Percentiles rank a stretch among this genome's conserved stretches.
Conservation (phyloP, 1,140 invertebrate species). For the Pseudobourletiella spinata region DNA sequence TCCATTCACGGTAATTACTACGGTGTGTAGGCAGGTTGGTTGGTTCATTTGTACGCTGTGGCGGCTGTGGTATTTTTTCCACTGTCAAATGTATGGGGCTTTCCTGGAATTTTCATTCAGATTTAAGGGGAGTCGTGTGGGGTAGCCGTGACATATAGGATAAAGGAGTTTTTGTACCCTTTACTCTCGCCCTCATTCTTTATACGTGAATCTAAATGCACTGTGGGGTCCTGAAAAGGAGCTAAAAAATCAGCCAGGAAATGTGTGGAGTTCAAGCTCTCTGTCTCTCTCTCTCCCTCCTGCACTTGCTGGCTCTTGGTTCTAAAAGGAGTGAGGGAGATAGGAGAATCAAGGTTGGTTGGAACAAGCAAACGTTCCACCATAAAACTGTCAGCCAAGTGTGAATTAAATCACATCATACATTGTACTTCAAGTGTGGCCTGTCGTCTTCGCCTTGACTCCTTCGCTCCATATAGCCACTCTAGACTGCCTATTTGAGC, state of each 20-base stretch:
- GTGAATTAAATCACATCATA: conserved; percentile 32
- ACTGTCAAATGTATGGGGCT: too few relatives aligned
- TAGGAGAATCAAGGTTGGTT: background rate
- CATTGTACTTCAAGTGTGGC: conserved; percentile 17
- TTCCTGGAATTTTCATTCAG: conserved; percentile 19
- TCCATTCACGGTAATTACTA: too few relatives aligned
- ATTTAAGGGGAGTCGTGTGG: conserved; percentile 14
- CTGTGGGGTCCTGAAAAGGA: conserved; percentile 21
- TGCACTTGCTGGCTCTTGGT: too few relatives aligned
- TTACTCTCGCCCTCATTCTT: background rate
- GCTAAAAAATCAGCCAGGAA: conserved; percentile 13
- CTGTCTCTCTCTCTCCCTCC: background rate
- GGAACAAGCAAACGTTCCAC: conserved; percentile 1
- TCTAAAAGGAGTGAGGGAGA: too few relatives aligned
- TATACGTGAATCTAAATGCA: too few relatives aligned
- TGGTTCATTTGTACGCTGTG: too few relatives aligned
- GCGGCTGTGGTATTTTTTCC: too few relatives aligned
- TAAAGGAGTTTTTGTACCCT: conserved; percentile 17
- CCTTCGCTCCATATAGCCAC: too few relatives aligned
- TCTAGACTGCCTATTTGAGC: too few relatives aligned
- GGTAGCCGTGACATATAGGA: conserved; percentile 23
- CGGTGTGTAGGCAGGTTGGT: too few relatives aligned
- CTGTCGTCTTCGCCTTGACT: background rate
- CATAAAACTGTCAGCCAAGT: conserved; percentile 30
- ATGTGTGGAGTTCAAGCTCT: conserved; percentile 2